Evolutionary conservation across 1,140 invertebrate species (phyloP), one percentile per base, ranked within the genome.

Genomic region (Hyphantria cunea): DNA sequence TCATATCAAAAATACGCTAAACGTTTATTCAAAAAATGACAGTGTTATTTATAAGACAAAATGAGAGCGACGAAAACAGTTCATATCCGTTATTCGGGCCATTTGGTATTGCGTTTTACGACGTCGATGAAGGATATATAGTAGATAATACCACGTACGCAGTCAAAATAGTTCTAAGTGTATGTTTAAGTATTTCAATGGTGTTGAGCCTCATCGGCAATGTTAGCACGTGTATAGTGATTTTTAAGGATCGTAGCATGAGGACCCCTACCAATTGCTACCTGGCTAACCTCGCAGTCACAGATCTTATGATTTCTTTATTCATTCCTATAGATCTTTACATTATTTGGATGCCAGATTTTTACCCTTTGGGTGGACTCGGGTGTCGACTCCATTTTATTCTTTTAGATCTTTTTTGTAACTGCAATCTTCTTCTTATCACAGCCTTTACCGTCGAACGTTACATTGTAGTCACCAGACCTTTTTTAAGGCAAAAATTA

Each of bases 221-320:
- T 80, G 88, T 98, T 0, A 95, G 95, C 78, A 99, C 98, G 2
- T 98, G 97, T 84, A 93, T 98, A n/a, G 98, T 99, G 12, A 98
- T 99, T 37, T 92, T 94, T 15, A 93, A 95, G 68, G 97, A 98
- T 86, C 95, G 95, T 74, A 95, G 94, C 0, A 97, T 99, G 96
- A 95, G 97, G 77, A 97, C 96, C 0, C 95, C 96, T 0, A 97
- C 96, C 11, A 99, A 99, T 84, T 98, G 95, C 70, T 98, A 99
- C 81, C 92, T 99, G 8, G 97, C 98, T 82, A 97, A 96, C 78
- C 91, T 99, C 63, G 97, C 98, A 5, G 92, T 99, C 6, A 97
- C 97, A 0, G 98, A 99, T 84, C 85, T 99, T 9, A 91, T 98
- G 3, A 93, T 99, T 12, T 74, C 96, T 0, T 92, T 95, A 0